Conservation (phyloP, 2,113 vertebrate species). For the Chaetodon trifascialis region DNA sequence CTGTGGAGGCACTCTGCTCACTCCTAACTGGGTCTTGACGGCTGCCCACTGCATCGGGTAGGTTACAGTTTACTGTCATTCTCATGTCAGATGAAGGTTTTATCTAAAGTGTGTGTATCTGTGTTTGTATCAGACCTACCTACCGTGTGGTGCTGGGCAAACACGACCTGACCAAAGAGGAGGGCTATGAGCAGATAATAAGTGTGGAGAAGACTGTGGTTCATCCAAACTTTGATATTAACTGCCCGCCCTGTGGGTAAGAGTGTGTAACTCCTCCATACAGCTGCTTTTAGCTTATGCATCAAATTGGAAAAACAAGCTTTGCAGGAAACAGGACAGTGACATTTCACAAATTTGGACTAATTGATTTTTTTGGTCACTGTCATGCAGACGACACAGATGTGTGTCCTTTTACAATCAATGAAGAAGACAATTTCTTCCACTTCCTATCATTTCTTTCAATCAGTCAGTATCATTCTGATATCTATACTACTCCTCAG, state of each 20-base stretch:
- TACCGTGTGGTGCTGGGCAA: conserved; percentile 61
- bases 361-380: not conserved
- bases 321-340: too few relatives aligned
- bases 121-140: conserved; percentile 7
- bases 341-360: not conserved
- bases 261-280: not conserved
- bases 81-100: not conserved
- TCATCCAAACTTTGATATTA: conserved; percentile 50
- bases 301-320: not conserved
- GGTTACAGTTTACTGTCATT: not conserved
- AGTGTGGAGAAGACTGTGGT: conserved; percentile 48
- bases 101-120: not conserved
- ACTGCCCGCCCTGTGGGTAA: conserved; percentile 63
- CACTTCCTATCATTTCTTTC: too few relatives aligned
- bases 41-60: conserved; percentile 62
- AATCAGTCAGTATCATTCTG: too few relatives aligned
- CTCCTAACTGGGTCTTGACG: conserved; percentile 59
- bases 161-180: conserved; percentile 34
- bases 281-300: not conserved
- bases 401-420: not conserved
- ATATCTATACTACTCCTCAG: too few relatives aligned
- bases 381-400: not conserved
- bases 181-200: conserved; percentile 36
- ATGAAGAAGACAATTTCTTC: too few relatives aligned
- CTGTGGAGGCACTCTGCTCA: conserved; percentile 63